Evolutionary conservation across 64 coral and sea anemone species (phyloP).

Genomic region (Trachythela sp.): DNA sequence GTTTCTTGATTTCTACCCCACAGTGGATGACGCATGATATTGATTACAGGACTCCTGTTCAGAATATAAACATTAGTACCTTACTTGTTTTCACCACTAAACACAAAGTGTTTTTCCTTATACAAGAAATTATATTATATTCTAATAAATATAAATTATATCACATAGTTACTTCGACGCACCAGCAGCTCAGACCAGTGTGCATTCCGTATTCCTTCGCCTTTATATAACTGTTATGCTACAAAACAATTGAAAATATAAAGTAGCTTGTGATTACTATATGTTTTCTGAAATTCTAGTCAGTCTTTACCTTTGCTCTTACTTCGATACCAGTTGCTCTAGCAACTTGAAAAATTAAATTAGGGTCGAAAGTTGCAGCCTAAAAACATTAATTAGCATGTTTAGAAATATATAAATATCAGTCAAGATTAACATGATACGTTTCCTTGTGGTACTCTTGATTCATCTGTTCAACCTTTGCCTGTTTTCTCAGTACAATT

Average conservation of each 20-base stretch:
- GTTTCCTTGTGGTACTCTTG: too few species aligned
- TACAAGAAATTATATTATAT: too few species aligned
- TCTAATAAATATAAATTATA: too few species aligned
- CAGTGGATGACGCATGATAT: slow-evolving; percentile 50
- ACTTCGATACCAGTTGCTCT: slow-evolving; percentile 55
- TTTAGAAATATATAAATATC: neutral
- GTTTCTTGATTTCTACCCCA: slow-evolving; percentile 58
- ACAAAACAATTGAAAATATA: neutral
- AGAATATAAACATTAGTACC: neutral
- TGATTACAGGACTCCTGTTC: slow-evolving; percentile 49
- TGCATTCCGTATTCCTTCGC: slow-evolving; percentile 31
- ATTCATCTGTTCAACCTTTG: too few species aligned
- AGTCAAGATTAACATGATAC: too few species aligned
- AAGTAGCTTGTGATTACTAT: neutral
- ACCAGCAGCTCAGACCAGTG: slow-evolving; percentile 56
- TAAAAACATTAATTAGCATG: neutral
- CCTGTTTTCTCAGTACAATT: too few species aligned
- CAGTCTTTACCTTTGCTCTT: slow-evolving; percentile 52
- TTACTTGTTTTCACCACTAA: too few species aligned
- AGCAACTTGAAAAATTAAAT: slow-evolving; percentile 43
- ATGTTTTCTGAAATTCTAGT: neutral
- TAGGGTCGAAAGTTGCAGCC: slow-evolving; percentile 46
- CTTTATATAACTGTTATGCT: slow-evolving; percentile 45
- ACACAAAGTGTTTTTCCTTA: too few species aligned
- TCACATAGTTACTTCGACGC: neutral